phyloP scores from a whole-genome alignment of 2,888 invertebrate genomes.

The Aspidiotus destructor region DNA sequence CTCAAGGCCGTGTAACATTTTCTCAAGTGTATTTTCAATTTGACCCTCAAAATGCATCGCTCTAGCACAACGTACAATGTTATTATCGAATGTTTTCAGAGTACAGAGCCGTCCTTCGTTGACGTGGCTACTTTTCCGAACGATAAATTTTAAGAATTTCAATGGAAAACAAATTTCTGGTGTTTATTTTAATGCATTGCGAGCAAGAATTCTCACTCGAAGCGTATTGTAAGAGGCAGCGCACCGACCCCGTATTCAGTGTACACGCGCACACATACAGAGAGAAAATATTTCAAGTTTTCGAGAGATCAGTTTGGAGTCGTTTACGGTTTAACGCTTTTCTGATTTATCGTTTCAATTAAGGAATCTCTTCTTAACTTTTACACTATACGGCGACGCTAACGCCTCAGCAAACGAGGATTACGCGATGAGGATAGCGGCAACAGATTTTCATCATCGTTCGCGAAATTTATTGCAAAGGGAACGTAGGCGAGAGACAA shows the following conservation, averaged over 20 bases:
- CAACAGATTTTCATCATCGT: not conserved
- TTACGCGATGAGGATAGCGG: not conserved
- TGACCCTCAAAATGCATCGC: too few relatives aligned
- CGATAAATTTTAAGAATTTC: slow-evolving; percentile 4
- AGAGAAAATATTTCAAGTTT: slow-evolving; percentile 11
- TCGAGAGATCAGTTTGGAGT: slow-evolving; percentile 6
- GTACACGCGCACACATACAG: not conserved
- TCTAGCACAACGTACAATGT: too few relatives aligned
- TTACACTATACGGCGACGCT: not conserved
- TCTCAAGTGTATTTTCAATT: too few relatives aligned
- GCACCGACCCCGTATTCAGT: too few relatives aligned
- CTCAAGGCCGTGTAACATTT: too few relatives aligned
- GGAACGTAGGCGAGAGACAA: not conserved
- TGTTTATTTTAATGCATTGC: not conserved
- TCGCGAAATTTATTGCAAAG: not conserved
- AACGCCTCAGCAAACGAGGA: not conserved
- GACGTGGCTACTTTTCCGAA: slow-evolving; percentile 2
- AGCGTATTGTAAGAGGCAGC: not conserved
- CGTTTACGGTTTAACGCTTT: slow-evolving; percentile 10
- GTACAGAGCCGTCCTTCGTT: not conserved
- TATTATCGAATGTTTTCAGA: too few relatives aligned
- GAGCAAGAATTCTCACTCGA: not conserved
- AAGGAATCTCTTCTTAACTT: slow-evolving; percentile 3
- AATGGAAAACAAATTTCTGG: slow-evolving; percentile 4
- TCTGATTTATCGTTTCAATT: slow-evolving; percentile 19